Evolutionary conservation across 2,797 vertebrate genomes (phyloP).

Genomic region (Acridotheres tristis): DNA sequence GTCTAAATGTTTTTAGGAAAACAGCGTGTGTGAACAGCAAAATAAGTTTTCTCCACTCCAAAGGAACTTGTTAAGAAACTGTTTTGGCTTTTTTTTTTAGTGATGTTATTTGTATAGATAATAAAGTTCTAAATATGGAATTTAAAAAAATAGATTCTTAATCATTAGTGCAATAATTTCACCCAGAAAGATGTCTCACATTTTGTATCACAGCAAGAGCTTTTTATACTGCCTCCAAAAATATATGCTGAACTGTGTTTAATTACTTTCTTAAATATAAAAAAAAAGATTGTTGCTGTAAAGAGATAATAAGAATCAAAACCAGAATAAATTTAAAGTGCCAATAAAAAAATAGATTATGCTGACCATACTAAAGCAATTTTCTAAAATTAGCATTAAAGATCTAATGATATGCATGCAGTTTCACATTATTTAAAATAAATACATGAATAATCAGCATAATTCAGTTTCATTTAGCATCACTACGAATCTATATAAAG

Average conservation of each 20-base stretch:
- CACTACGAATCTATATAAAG: neutral
- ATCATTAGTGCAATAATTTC: constrained; percentile 16
- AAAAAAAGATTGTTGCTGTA: neutral
- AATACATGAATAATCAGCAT: neutral
- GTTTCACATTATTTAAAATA: constrained; percentile 22
- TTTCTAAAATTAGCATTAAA: constrained; percentile 25
- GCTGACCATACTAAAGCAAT: constrained; percentile 20
- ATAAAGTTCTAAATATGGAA: neutral
- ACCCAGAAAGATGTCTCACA: neutral
- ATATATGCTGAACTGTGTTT: constrained; percentile 3
- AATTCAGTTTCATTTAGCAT: constrained; percentile 12
- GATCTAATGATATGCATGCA: neutral
- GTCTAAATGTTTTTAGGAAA: neutral
- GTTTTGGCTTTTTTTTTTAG: neutral
- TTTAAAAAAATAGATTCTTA: neutral
- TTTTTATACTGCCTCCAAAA: constrained; percentile 15
- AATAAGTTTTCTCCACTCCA: neutral
- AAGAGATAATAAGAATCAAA: constrained; percentile 5
- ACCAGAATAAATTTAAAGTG: neutral
- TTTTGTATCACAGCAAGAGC: neutral
- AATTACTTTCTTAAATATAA: constrained; percentile 28
- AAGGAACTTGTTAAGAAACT: neutral
- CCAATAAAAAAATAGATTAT: constrained; percentile 11
- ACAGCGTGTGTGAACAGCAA: neutral
- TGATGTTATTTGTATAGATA: neutral